Percentiles rank a stretch among this genome's conserved stretches.
These are phyloP conservation scores for Bos taurus DNA, from an alignment of 2,113 vertebrate species.

Conservation along the genomic window ARS-UCD2.0 NC_037336.1:55164501-55165000, in stretches of 20 bases:
- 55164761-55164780: neutral
- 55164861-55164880: neutral
- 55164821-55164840: neutral
- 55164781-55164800: neutral
- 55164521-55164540: neutral
- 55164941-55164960: neutral
- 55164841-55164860: neutral
- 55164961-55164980: neutral
- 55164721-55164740: neutral
- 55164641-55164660: neutral
- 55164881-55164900: neutral
- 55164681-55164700: neutral
- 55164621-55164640: neutral
- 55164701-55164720: neutral
- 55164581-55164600: neutral
- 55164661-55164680: neutral
- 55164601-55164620: neutral
- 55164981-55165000: neutral
- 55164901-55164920: neutral
- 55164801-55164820: neutral
- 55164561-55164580: neutral
- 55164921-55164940: neutral
- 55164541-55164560: neutral
- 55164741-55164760: neutral
- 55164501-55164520: neutral